phyloP scores from a whole-genome alignment of 2,797 vertebrate genomes.

The Luscinia megarhynchos region DNA sequence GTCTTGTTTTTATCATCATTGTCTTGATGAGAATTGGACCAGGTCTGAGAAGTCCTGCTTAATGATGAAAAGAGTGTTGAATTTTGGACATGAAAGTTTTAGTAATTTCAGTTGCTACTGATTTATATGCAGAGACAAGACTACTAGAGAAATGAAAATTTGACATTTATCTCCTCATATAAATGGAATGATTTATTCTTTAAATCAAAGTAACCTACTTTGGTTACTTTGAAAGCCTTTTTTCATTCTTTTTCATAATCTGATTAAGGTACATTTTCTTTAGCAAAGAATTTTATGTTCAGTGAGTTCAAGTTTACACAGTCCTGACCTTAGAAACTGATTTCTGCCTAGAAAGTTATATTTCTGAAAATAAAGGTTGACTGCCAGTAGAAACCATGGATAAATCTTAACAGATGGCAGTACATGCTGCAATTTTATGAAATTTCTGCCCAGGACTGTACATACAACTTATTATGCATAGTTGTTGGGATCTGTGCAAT shows the following conservation, averaged over 20 bases:
- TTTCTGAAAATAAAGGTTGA: constrained; percentile 26
- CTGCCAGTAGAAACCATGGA: not conserved
- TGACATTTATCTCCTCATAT: constrained; percentile 37
- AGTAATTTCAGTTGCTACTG: constrained; percentile 4
- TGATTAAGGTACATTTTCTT: not conserved
- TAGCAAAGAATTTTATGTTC: not conserved
- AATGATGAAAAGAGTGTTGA: not conserved
- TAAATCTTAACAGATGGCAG: constrained; percentile 47
- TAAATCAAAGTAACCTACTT: constrained; percentile 38
- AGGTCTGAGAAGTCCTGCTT: not conserved
- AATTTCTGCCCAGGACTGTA: not conserved
- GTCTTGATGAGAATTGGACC: not conserved
- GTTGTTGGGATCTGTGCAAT: not conserved
- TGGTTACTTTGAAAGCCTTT: not conserved
- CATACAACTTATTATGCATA: not conserved
- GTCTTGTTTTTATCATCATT: not conserved
- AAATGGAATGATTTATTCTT: constrained; percentile 44
- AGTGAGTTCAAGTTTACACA: not conserved
- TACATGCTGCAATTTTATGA: not conserved
- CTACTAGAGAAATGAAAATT: constrained; percentile 35
- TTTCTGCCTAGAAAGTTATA: constrained; percentile 6
- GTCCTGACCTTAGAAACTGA: constrained; percentile 12
- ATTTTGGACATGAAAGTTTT: not conserved
- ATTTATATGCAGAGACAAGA: constrained; percentile 20
- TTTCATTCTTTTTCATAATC: not conserved